Evolutionary conservation across 2,888 invertebrate species (phyloP).

Genomic region (Thyatira batis): DNA sequence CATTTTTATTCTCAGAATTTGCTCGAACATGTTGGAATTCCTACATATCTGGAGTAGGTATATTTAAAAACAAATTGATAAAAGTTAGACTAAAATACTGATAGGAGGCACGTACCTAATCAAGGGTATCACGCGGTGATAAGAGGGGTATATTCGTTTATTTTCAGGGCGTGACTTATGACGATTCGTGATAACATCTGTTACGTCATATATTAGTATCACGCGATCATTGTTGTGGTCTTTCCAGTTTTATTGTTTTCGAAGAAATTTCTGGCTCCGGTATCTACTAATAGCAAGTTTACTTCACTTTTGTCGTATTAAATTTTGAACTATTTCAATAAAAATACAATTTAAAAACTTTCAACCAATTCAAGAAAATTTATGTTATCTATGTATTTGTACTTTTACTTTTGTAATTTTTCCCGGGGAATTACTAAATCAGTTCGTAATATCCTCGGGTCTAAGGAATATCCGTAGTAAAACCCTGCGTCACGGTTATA

Average conservation of each 20-base stretch:
- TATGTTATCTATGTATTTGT: no score
- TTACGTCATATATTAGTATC: background rate
- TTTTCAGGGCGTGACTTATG: conserved; percentile 11
- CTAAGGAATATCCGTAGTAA: background rate
- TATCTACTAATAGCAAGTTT: no score
- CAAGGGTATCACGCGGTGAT: conserved; percentile 5
- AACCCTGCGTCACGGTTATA: background rate
- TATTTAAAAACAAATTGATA: conserved; percentile 2
- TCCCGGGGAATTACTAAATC: background rate
- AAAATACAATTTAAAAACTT: no score
- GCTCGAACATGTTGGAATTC: background rate
- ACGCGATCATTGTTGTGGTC: background rate
- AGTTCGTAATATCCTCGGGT: background rate
- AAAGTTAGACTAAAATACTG: conserved; percentile 4
- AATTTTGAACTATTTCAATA: no score
- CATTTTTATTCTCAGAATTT: background rate
- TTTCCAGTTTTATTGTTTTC: no score
- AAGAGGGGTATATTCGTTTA: conserved; percentile 1
- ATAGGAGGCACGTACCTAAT: conserved; percentile 11
- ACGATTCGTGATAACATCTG: background rate
- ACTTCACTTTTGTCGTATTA: no score
- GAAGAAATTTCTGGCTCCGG: no score
- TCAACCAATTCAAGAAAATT: no score
- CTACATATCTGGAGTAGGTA: background rate
- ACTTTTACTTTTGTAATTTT: background rate